A percentile compares a stretch with the other conserved stretches of the same genome.
These are phyloP conservation scores for Amazona ochrocephala DNA, from an alignment of 2,797 vertebrate genomes.

Conservation along the genomic window DNA sequence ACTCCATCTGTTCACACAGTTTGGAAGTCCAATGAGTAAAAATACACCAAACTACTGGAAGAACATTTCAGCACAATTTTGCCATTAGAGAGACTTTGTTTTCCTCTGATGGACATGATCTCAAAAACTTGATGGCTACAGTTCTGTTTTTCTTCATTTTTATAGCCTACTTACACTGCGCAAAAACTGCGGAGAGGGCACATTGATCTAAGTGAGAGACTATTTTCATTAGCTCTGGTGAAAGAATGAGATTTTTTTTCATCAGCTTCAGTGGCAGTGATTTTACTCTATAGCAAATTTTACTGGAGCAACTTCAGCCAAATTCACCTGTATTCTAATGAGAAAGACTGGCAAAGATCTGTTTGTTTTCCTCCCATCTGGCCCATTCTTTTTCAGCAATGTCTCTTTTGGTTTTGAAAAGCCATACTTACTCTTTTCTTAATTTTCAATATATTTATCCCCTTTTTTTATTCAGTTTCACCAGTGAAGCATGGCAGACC, in stretches of 20 bases:
- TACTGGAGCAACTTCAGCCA: background rate
- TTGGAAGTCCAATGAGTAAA: background rate
- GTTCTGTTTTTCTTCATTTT: background rate
- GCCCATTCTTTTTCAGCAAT: background rate
- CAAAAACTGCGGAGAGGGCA: background rate
- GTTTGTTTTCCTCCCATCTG: background rate
- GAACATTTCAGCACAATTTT: background rate
- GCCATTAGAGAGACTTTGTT: background rate
- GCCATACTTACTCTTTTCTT: accelerated
- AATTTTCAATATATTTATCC: background rate
- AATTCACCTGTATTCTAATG: background rate
- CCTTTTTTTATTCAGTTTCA: background rate
- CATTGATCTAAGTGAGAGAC: background rate
- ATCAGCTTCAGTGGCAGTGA: background rate
- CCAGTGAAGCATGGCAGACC: background rate
- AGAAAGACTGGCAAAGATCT: background rate
- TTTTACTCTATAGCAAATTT: background rate
- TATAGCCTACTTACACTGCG: background rate
- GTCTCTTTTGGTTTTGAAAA: background rate
- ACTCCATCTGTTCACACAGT: background rate
- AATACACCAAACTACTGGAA: background rate
- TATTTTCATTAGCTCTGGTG: background rate
- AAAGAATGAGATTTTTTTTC: background rate
- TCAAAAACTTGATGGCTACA: background rate
- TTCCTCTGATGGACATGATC: background rate